Base-by-base conservation (phyloP, 2,797 vertebrate species). In the Myripristis murdjan region DNA sequence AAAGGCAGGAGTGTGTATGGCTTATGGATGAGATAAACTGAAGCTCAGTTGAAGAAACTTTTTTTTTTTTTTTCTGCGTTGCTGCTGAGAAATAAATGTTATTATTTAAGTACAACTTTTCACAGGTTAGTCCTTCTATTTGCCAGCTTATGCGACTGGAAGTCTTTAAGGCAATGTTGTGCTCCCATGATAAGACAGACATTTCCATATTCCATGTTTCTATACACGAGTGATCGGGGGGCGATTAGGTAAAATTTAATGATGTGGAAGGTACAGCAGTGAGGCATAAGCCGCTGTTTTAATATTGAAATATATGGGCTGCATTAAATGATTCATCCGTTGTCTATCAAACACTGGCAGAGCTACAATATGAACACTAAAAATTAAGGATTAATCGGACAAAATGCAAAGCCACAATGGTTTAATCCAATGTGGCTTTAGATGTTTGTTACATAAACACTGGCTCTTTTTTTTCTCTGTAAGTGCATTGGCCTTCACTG, bases 1-100 rank as follows among this genome's bases (percentile, higher is more conserved):
- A 1, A 49, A 48, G 44, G 41, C 48, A 35, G 56, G 58, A 57
- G 60, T n/a, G 73, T 37, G 48, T 66, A 6, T 26, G 24, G 28
- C 22, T 76, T 65, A 18, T 15, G 39, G 37, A 48, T 35, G 16
- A 80, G 57, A 44, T 26, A 9, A 61, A 74, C 26, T 24, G 1
- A 2, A 26, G n/a, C 28, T 33, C 28, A 55, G 11, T 20, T 9
- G 7, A n/a, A n/a, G 18, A 7, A 41, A 15, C 39, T 41, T 1
- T 4, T 53, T n/a, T 31, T 41, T 1, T 4, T 53, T n/a, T 31
- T 31, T 31, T 16, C 24, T 53, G 15, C 18, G 51, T 55, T 55
- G 53, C 33, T 28, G 16, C 33, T 54, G 28, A 54, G 8, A 54
- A 22, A 11, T 6, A 35, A 55, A 15, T 15, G 4, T 15, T 15